A percentile compares a stretch with the other conserved stretches of the same genome.
phyloP scores from a whole-genome alignment of 2,113 vertebrate genomes.

The Ceyx melanurus region DNA sequence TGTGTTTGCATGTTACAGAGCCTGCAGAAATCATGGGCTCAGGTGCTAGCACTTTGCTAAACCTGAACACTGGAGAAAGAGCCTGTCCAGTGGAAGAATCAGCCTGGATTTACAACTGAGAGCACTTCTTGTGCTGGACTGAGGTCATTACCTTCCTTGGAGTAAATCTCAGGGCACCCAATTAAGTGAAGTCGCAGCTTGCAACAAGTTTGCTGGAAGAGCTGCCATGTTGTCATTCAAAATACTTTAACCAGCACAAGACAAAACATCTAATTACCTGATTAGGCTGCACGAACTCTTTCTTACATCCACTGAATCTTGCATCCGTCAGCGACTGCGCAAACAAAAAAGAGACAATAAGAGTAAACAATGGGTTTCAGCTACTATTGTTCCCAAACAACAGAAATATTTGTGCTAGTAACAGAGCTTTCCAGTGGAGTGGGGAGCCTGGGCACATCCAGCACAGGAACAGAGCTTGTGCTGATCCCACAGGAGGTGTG shows the following conservation, averaged over 20 bases:
- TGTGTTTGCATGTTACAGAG: neutral
- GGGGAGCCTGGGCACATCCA: neutral
- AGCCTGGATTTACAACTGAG: conserved; percentile 54
- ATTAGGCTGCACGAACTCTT: conserved; percentile 44
- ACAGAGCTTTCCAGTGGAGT: neutral
- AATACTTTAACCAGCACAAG: conserved; percentile 46
- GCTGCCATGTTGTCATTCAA: conserved; percentile 54
- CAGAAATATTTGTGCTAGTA: neutral
- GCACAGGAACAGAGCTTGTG: neutral
- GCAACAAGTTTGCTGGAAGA: conserved; percentile 64
- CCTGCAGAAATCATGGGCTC: conserved; percentile 7
- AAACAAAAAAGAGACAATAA: conserved; percentile 6
- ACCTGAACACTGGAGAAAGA: neutral
- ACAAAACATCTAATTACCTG: conserved; percentile 62
- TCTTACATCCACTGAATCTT: conserved; percentile 35
- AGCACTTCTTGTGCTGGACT: conserved; percentile 1
- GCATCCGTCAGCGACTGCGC: neutral
- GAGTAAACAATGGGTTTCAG: neutral
- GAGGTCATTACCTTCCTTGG: conserved; percentile 51
- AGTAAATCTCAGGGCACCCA: conserved; percentile 69
- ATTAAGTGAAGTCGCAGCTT: conserved; percentile 70
- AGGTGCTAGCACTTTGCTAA: neutral
- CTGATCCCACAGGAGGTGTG: neutral
- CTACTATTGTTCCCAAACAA: neutral
- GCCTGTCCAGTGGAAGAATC: conserved; percentile 3